A percentile compares a stretch with the other conserved stretches of the same genome.
phyloP scores from a whole-genome alignment of 2,888 invertebrate genomes.

The Macropis europaea region DNA sequence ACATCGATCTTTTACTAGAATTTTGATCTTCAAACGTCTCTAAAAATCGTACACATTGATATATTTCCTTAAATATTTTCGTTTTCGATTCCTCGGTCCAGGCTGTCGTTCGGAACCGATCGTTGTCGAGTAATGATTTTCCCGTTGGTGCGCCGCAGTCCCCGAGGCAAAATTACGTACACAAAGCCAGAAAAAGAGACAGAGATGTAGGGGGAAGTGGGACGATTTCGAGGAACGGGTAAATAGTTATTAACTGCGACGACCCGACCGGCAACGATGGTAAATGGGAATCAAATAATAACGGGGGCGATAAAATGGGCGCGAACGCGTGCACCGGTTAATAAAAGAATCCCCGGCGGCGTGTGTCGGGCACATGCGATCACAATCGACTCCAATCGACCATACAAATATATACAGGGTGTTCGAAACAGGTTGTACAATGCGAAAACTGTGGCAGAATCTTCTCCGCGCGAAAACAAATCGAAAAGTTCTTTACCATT shows the following conservation, averaged over 20 bases:
- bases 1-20: no score
- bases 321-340: conserved; percentile 2
- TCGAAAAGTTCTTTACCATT: no score
- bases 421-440: no score
- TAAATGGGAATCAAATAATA: background rate
- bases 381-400: conserved; percentile 30
- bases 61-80: conserved; percentile 9
- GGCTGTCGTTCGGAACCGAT: background rate
- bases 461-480: no score
- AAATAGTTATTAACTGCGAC: conserved; percentile 20
- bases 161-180: background rate
- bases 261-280: background rate
- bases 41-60: no score
- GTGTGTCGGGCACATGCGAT: conserved; percentile 25
- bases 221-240: conserved; percentile 3
- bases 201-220: no score
- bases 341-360: conserved; percentile 3
- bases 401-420: no score
- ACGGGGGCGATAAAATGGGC: background rate
- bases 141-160: background rate
- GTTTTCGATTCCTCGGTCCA: background rate
- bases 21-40: no score
- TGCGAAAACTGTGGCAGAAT: no score
- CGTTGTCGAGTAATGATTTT: conserved; percentile 1
- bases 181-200: no score